Percentiles rank a stretch among this genome's conserved stretches.
phyloP scores from a whole-genome alignment of 2,797 vertebrate species.

The Rhincodon typus region DNA sequence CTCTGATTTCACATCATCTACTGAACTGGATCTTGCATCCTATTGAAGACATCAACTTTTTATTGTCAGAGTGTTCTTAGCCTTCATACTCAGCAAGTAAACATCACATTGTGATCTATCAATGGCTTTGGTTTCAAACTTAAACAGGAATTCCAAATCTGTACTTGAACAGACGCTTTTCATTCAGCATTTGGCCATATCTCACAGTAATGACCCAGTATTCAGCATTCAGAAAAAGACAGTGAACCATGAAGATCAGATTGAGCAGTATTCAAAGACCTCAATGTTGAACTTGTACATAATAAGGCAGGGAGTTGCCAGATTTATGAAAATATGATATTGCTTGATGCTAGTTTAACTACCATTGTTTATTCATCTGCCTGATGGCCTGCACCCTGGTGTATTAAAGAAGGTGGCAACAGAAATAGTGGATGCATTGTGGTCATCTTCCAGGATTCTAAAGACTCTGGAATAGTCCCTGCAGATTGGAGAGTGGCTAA shows the following conservation, averaged over 20 bases:
- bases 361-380: background rate
- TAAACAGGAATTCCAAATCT: background rate
- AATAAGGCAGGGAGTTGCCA: background rate
- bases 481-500: too few species aligned
- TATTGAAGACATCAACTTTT: background rate
- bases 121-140: background rate
- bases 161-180: background rate
- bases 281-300: background rate
- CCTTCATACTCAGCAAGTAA: background rate
- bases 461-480: too few species aligned
- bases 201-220: background rate
- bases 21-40: background rate
- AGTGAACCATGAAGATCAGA: background rate
- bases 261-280: background rate
- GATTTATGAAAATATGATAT: background rate
- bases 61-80: background rate
- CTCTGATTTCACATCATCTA: background rate
- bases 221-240: background rate
- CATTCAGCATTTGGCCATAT: background rate
- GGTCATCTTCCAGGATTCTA: too few species aligned
- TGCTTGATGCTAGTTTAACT: background rate
- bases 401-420: too few species aligned
- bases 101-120: background rate
- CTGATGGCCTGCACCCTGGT: too few species aligned
- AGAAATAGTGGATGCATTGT: too few species aligned